These are phyloP conservation scores for Tenthredo mesomela DNA, from an alignment of 2,888 invertebrate genomes.

Conservation along the genomic window DNA sequence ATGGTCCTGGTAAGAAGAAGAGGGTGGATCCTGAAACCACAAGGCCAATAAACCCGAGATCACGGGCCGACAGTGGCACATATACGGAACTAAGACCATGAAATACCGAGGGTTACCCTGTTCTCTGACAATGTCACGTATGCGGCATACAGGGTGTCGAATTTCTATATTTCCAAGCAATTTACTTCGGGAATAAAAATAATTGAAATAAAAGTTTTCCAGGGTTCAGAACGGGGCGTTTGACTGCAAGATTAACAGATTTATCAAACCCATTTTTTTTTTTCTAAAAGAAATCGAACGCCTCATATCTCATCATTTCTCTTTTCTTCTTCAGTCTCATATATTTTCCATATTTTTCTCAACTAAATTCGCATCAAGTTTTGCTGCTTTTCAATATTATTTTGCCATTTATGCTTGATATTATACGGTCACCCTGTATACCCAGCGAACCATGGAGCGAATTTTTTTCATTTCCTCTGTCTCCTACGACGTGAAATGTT, in stretches of 20 bases:
- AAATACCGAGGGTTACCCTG: slow-evolving; percentile 21
- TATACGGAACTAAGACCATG: slow-evolving; percentile 28
- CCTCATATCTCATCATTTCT: background rate
- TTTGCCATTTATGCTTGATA: background rate
- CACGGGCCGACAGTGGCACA: slow-evolving; percentile 24
- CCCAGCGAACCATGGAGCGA: background rate
- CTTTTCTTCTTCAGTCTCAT: background rate
- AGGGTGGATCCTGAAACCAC: slow-evolving; percentile 33
- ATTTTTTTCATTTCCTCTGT: slow-evolving; percentile 40
- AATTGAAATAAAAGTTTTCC: background rate
- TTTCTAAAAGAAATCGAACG: background rate
- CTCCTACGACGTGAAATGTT: slow-evolving; percentile 28
- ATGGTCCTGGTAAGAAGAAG: background rate
- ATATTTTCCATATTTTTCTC: background rate
- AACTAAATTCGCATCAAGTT: background rate
- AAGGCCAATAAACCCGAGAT: slow-evolving; percentile 48
- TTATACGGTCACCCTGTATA: background rate
- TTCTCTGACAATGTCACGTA: slow-evolving; percentile 42
- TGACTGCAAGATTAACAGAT: background rate
- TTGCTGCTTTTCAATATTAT: background rate
- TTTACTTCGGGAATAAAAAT: slow-evolving; percentile 17
- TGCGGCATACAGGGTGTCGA: slow-evolving; percentile 34
- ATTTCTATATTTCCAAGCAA: background rate
- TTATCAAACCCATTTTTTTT: background rate
- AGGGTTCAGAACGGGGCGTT: background rate